Evolutionary conservation across 2,888 invertebrate species (phyloP), one percentile per base, ranked within the genome.

Genomic region (Carpatolechia fugitivella): DNA sequence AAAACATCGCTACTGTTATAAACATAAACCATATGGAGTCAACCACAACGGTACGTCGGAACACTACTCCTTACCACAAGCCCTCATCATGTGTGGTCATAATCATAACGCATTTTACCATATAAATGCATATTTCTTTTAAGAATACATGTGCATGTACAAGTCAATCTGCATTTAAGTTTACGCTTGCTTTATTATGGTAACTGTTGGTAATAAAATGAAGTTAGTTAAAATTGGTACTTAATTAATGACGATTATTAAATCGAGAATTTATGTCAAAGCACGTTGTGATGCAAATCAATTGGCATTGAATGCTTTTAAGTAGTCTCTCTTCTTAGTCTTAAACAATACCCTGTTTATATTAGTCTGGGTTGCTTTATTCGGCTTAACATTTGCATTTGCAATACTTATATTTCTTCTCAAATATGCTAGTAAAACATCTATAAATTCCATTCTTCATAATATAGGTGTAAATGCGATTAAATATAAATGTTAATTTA

Each of bases 221-320:
- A 24, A 24, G 44, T 20, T 44, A 13, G 44, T 11, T 44, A 40
- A 41, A 14, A 14, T 36, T 14, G 14, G 18, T 16, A 18, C 18
- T 59, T 40, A 53, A 51, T 40, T 24, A 29, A 16, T 38, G 29
- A 24, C 18, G n/a, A n/a, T 24, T 24, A 24, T 24, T 24, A 3
- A 24, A 24, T 14, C 14, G 18, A 10, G 18, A 33, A 33, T 48
- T 58, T 56, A 55, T 57, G 48, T 36, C 36, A 7, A 29, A 52
- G 48, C 44, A 52, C 40, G 52, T 54, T 35, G 11, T 41, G 18
- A 16, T 11, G 3, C 40, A 20, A 41, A 41, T 41, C 16, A 41
- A 41, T 41, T 18, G 18, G 40, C 10, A 41, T 41, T 41, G 3
- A n/a, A n/a, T n/a, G n/a, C n/a, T n/a, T n/a, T n/a, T n/a, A n/a